Evolutionary conservation across 2,797 vertebrate species (phyloP).

Genomic region (Leptoclinus maculatus): DNA sequence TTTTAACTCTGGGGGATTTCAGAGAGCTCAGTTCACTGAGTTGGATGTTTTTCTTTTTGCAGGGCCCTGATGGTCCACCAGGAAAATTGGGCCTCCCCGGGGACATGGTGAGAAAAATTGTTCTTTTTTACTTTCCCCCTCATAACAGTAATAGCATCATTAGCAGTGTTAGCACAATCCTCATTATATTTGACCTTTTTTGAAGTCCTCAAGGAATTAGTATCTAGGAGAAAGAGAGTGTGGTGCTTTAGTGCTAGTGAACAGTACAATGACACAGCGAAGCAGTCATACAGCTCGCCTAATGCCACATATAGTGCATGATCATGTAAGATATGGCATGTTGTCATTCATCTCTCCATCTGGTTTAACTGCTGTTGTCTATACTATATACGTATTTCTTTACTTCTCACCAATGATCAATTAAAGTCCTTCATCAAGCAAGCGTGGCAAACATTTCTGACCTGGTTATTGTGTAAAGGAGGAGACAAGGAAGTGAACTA

Average conservation of each 20-base stretch:
- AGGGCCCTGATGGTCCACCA: conserved; percentile 82
- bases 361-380: background rate
- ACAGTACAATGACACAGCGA: background rate
- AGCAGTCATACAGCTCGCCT: background rate
- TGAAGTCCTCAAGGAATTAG: conserved; percentile 2
- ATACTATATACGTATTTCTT: background rate
- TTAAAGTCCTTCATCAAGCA: background rate
- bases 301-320: background rate
- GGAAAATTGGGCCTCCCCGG: conserved; percentile 81
- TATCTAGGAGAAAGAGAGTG: background rate
- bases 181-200: background rate
- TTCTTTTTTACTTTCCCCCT: conserved; percentile 25
- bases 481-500: background rate
- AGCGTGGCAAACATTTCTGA: background rate
- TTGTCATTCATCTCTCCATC: background rate
- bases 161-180: background rate
- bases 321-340: background rate
- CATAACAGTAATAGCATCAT: background rate
- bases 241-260: background rate
- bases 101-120: conserved; percentile 69
- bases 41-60: conserved; percentile 59
- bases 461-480: background rate
- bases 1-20: conserved; percentile 46
- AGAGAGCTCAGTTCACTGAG: conserved; percentile 43
- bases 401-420: background rate